phyloP scores from a whole-genome alignment of 2,113 vertebrate genomes.

The Regulus satrapa region DNA sequence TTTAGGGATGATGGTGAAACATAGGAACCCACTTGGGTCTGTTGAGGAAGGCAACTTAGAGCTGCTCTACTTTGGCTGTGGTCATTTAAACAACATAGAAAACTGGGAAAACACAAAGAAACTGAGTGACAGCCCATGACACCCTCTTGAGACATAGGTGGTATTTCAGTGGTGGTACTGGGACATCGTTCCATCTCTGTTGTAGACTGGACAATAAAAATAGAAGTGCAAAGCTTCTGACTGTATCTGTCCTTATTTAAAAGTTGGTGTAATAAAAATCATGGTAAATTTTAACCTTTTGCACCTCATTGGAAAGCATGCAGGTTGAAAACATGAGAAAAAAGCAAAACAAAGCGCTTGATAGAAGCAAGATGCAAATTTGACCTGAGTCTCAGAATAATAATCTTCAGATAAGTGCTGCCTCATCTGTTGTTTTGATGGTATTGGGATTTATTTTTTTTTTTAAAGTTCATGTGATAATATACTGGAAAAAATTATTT shows the following conservation, averaged over 20 bases:
- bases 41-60: background rate
- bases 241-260: background rate
- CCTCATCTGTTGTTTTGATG: slow-evolving; percentile 40
- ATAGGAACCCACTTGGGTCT: fast-evolving
- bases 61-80: background rate
- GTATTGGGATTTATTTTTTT: background rate
- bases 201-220: background rate
- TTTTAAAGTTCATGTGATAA: background rate
- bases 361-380: background rate
- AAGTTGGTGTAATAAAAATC: slow-evolving; percentile 10
- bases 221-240: background rate
- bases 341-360: background rate
- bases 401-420: slow-evolving; percentile 46
- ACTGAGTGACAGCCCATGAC: fast-evolving
- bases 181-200: background rate
- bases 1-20: background rate
- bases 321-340: background rate
- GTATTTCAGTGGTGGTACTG: background rate
- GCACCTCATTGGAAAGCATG: background rate
- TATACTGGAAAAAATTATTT: background rate
- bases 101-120: background rate
- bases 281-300: background rate
- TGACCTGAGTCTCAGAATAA: background rate
- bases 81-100: background rate
- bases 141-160: background rate